phyloP scores from a whole-genome alignment of 2,113 vertebrate genomes.

The Phocoena phocoena region DNA sequence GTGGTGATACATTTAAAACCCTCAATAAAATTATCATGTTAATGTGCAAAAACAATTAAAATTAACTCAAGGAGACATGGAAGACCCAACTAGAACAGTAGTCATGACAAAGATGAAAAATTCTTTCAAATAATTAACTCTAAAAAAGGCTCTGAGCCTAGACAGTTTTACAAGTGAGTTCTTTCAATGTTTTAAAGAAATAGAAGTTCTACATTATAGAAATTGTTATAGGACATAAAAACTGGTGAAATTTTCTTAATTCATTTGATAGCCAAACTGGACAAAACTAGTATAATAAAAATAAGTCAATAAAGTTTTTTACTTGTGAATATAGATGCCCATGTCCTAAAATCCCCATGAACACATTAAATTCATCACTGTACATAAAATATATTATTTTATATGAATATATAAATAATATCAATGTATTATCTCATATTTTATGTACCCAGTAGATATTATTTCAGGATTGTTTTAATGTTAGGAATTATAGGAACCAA shows the following conservation, averaged over 20 bases:
- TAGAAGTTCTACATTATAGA: not conserved
- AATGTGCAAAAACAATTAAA: conserved; percentile 7
- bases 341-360: not conserved
- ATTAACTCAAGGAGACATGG: not conserved
- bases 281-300: not conserved
- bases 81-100: not conserved
- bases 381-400: not conserved
- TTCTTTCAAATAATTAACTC: conserved; percentile 1
- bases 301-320: not conserved
- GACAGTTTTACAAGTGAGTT: not conserved
- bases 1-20: not conserved
- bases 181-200: conserved; percentile 4
- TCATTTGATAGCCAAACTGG: not conserved
- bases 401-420: not conserved
- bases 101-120: conserved; percentile 2
- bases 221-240: not conserved
- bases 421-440: not conserved
- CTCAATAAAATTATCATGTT: not conserved
- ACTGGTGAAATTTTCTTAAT: not conserved
- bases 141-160: not conserved
- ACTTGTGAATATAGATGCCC: not conserved
- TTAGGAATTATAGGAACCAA: not conserved
- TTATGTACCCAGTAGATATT: not conserved
- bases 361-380: not conserved
- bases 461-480: not conserved